phyloP scores from a whole-genome alignment of 2,888 invertebrate genomes.

The Meliscaeva auricollis region DNA sequence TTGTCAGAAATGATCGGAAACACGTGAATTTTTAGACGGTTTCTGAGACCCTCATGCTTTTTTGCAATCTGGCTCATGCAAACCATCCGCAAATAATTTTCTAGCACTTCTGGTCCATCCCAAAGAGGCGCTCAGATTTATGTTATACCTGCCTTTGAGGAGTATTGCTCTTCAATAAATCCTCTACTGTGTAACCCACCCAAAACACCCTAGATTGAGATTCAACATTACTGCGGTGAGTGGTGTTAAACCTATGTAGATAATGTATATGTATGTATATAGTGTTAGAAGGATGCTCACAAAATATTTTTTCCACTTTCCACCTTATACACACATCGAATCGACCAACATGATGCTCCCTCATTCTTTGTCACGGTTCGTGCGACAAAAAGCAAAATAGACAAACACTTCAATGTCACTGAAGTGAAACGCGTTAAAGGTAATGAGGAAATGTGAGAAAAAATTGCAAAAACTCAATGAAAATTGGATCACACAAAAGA shows the following conservation, averaged over 20 bases:
- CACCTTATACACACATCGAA: slow-evolving; percentile 22
- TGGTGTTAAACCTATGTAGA: background rate
- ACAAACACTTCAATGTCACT: slow-evolving; percentile 54
- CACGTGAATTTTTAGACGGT: too few relatives aligned
- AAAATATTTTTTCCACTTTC: slow-evolving; percentile 40
- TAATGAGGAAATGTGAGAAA: slow-evolving; percentile 64
- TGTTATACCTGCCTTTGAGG: too few relatives aligned
- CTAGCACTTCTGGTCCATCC: too few relatives aligned
- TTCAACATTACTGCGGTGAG: slow-evolving; percentile 16
- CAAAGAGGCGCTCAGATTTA: too few relatives aligned
- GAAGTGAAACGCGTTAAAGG: slow-evolving; percentile 1
- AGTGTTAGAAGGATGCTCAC: slow-evolving; percentile 24
- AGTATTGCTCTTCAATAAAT: background rate
- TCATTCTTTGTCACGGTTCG: slow-evolving; percentile 13
- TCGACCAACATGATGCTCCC: background rate
- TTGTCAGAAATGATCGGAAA: too few relatives aligned
- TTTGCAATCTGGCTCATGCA: too few relatives aligned
- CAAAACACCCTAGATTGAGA: too few relatives aligned
- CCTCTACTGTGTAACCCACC: background rate
- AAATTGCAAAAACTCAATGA: slow-evolving; percentile 72
- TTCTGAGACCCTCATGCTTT: too few relatives aligned
- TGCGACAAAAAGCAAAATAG: slow-evolving; percentile 63
- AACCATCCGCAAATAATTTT: too few relatives aligned
- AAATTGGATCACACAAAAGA: slow-evolving; percentile 73
- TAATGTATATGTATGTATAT: too few relatives aligned